Evolutionary conservation across 2,113 vertebrate species (phyloP).

Genomic region (Piaya cayana): DNA sequence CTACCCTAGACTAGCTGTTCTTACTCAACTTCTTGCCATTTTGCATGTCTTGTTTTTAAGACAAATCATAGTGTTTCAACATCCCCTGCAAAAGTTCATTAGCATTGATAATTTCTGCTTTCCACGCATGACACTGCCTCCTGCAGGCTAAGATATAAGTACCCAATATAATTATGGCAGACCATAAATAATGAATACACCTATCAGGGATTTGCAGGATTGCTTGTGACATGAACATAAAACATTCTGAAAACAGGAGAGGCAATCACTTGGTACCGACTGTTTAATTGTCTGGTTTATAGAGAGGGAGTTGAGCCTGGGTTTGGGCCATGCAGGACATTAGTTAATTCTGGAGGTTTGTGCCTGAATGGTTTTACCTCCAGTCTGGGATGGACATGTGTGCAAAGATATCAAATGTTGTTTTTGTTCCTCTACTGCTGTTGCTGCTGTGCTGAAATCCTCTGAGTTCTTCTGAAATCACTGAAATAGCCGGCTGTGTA

Average conservation of each 20-base stretch:
- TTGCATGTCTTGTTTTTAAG: not conserved
- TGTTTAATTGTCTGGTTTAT: not conserved
- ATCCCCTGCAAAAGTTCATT: not conserved
- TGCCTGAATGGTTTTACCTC: not conserved
- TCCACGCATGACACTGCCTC: constrained; percentile 31
- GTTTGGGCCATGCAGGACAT: not conserved
- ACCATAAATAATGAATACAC: constrained; percentile 54
- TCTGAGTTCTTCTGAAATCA: constrained; percentile 9
- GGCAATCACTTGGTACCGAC: not conserved
- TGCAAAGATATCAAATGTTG: not conserved
- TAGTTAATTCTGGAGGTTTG: not conserved
- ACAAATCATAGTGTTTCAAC: not conserved
- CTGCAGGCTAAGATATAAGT: constrained; percentile 31
- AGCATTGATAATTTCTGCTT: not conserved
- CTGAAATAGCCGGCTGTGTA: constrained; percentile 23
- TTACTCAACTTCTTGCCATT: not conserved
- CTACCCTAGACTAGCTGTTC: not conserved
- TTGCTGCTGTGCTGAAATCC: constrained; percentile 46
- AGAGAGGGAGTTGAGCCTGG: not conserved
- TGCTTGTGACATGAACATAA: not conserved
- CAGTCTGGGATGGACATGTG: not conserved
- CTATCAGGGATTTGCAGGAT: constrained; percentile 9
- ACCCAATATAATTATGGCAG: constrained; percentile 8
- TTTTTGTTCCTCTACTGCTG: not conserved
- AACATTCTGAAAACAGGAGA: not conserved